Evolutionary conservation across 2,888 invertebrate species (phyloP), one percentile per base, ranked within the genome.

Genomic region (Clivina fossor): DNA sequence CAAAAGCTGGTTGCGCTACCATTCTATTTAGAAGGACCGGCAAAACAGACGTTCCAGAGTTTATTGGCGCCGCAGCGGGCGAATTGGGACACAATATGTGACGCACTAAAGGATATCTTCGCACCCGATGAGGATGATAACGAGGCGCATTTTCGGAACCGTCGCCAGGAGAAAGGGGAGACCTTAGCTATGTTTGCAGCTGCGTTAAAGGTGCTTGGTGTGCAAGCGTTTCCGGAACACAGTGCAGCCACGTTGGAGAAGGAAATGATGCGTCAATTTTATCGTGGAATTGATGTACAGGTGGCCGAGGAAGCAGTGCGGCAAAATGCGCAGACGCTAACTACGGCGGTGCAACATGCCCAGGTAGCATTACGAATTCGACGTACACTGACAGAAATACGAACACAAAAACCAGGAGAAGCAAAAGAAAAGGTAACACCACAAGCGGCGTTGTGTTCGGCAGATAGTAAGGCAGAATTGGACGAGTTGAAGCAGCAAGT

Each of bases 121-220:
- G 9, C 9, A 16, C 13, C 37, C 13, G 37, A 37, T 16, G 37
- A 37, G n/a, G 37, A 37, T 18, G 37, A 16, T 13, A 18, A 5
- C 13, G 37, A 37, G 18, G n/a, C 37, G n/a, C 37, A 18, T 9
- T 37, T 37, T 15, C 18, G 13, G 11, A 9, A n/a, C n/a, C 37
- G 37, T 37, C 13, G 18, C 9, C 37, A 37, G 18, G 9, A 16
- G 37, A 15, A 15, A 13, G 37, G 37, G 9, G 37, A 37, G 16
- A 37, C 37, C 9, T 9, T 37, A 13, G 37, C 37, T 9, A 37
- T 37, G 3, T 37, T 37, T 37, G 37, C 37, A 37, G 37, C 37
- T 37, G 18, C 15, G n/a, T 8, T 32, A 32, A 11, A 15, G 32
- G n/a, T 32, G 32, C 32, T 32, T 11, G 32, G 32, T 11, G 11